A percentile compares a stretch with the other conserved stretches of the same genome.
Evolutionary conservation across 2,113 vertebrate species (phyloP).

Genomic region (Megalops atlanticus): DNA sequence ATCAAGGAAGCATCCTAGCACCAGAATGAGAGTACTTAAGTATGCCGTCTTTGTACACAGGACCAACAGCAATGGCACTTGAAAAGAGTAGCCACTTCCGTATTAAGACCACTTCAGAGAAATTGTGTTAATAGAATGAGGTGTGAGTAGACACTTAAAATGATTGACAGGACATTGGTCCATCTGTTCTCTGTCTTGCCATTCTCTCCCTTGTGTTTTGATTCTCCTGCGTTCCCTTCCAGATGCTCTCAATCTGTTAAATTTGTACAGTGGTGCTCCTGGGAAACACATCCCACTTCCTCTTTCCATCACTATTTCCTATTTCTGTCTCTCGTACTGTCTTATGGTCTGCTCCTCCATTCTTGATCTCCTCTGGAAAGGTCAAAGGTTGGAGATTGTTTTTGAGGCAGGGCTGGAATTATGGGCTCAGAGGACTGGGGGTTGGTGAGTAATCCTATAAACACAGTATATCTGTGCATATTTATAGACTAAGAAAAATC

Average conservation of each 20-base stretch:
- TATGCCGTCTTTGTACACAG: neutral
- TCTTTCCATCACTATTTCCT: neutral
- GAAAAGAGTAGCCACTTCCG: neutral
- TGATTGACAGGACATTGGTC: neutral
- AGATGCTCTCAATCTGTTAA: neutral
- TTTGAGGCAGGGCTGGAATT: conserved; percentile 40
- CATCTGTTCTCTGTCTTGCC: neutral
- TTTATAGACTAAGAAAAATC: conserved; percentile 54
- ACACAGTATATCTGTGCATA: conserved; percentile 49
- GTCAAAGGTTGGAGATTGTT: conserved; percentile 51
- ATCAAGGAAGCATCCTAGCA: neutral
- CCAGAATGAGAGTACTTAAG: neutral
- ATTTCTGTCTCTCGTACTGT: neutral
- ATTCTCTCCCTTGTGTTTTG: neutral
- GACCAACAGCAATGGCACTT: neutral
- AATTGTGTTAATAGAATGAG: neutral
- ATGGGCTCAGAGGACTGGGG: conserved; percentile 31
- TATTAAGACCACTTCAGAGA: neutral
- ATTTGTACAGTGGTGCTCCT: neutral
- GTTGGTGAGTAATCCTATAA: conserved; percentile 65
- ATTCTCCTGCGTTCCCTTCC: no score
- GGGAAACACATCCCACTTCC: neutral
- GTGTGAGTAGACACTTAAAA: neutral
- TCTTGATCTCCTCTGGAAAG: conserved; percentile 19
- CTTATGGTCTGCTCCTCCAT: neutral